Conservation (phyloP, 2,113 vertebrate genomes). For the Neogale vison region DNA sequence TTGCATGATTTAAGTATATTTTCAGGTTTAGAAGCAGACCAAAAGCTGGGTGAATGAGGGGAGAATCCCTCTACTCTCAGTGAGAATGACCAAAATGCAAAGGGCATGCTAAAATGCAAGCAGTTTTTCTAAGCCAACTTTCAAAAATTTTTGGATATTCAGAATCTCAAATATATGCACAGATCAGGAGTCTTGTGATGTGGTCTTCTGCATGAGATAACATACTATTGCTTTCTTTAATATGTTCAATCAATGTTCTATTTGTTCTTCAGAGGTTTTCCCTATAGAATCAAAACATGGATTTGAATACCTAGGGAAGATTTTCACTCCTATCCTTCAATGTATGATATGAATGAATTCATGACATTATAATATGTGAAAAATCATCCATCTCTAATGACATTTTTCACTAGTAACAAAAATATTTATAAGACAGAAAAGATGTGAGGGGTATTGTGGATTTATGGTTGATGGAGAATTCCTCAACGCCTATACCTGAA, state of each 20-base stretch:
- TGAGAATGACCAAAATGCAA: background rate
- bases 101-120: background rate
- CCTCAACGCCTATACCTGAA: background rate
- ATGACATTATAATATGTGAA: background rate
- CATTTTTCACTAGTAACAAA: background rate
- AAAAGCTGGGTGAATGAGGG: background rate
- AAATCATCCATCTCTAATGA: background rate
- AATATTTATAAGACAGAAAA: constrained; percentile 1
- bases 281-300: background rate
- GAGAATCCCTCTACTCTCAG: background rate
- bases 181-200: background rate
- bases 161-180: background rate
- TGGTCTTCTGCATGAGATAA: background rate
- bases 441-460: background rate
- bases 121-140: background rate
- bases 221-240: background rate
- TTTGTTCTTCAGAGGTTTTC: background rate
- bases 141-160: background rate
- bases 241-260: background rate
- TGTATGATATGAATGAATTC: background rate
- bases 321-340: background rate
- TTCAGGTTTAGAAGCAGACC: background rate
- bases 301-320: background rate
- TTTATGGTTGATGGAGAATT: constrained; percentile 9
- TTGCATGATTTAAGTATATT: background rate